Conservation (phyloP, 2,888 invertebrate genomes). For the Seladonia tumulorum region DNA sequence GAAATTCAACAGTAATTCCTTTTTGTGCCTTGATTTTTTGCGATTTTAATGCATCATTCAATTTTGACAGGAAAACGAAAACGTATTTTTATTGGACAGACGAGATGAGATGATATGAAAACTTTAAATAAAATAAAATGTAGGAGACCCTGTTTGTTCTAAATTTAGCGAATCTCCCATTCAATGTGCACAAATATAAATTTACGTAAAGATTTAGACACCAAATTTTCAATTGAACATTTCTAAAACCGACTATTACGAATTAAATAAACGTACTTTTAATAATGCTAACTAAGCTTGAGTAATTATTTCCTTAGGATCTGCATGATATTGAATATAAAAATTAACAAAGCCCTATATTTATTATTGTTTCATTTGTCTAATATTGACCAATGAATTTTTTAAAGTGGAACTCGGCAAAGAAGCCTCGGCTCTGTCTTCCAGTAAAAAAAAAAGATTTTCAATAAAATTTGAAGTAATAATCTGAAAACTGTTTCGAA, state of each 20-base stretch:
- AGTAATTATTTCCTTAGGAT: background rate
- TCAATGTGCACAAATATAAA: too few species aligned
- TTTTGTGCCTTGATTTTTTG: background rate
- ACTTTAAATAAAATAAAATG: background rate
- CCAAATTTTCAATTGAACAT: background rate
- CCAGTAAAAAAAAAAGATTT: background rate
- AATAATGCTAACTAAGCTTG: too few species aligned
- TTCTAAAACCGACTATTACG: background rate
- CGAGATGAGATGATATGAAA: background rate
- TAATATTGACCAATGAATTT: background rate
- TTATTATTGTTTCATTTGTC: background rate
- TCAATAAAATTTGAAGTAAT: background rate
- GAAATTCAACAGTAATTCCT: background rate
- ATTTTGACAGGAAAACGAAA: background rate
- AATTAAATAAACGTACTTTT: background rate
- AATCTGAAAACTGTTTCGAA: constrained; percentile 28
- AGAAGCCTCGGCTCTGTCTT: background rate
- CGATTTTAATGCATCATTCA: background rate
- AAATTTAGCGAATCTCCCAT: background rate
- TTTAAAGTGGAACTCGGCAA: background rate
- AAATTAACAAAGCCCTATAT: background rate
- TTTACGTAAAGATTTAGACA: too few species aligned
- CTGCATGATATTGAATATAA: background rate
- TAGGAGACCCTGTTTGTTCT: too few species aligned
- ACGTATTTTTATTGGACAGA: background rate